phyloP scores from a whole-genome alignment of 1,140 invertebrate species.

The Nasonia giraulti region DNA sequence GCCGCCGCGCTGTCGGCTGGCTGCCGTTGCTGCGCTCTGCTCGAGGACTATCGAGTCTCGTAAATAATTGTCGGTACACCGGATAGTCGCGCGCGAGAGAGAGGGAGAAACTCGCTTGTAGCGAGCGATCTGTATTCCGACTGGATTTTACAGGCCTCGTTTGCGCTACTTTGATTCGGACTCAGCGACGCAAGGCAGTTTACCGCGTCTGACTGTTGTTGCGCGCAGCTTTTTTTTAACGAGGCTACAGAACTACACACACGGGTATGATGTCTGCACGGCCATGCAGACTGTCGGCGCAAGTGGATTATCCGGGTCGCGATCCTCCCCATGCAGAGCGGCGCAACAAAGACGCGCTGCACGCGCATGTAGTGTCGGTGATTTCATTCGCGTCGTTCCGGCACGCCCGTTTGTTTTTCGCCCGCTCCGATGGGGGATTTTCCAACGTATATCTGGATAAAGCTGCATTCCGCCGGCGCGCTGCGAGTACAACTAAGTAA shows the following conservation, averaged over 20 bases:
- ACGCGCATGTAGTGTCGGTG: neutral
- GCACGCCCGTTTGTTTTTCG: neutral
- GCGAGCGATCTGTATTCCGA: constrained; percentile 6
- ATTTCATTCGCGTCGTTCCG: neutral
- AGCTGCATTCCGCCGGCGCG: neutral
- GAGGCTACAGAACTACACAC: neutral
- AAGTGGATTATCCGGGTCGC: neutral
- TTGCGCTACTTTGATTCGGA: constrained; percentile 42
- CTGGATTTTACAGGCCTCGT: constrained; percentile 28
- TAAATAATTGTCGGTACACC: constrained; percentile 54
- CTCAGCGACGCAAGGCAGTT: neutral
- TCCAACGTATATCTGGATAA: neutral
- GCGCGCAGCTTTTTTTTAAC: constrained; percentile 6
- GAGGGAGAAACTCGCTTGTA: neutral
- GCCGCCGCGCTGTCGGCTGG: too few species aligned
- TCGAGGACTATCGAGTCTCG: constrained; percentile 33
- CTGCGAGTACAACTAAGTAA: neutral
- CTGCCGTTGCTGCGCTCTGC: too few species aligned
- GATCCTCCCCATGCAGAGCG: neutral
- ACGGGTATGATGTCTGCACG: neutral
- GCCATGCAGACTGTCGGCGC: neutral
- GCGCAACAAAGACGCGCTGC: neutral
- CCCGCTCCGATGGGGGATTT: neutral
- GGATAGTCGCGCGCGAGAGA: constrained; percentile 23
- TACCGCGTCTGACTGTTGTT: neutral